Evolutionary conservation across 2,888 invertebrate genomes (phyloP), one percentile per base, ranked within the genome.

Genomic region (Drosophila dives): DNA sequence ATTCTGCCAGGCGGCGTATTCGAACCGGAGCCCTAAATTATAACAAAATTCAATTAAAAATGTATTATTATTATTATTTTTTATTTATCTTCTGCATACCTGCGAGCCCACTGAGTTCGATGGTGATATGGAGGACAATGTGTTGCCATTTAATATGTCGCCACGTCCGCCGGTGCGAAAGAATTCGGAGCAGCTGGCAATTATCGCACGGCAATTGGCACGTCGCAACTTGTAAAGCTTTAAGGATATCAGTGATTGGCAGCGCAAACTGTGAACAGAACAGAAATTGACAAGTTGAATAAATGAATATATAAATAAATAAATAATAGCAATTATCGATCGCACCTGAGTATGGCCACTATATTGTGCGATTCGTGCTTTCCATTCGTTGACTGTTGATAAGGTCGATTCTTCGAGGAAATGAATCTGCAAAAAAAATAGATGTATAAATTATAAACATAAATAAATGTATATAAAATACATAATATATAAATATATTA

Each of bases 161-260:
- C 86, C 83, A 91, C 93, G 93, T 95, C 97, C 95, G 76, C 97
- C 95, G 76, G 96, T 97, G 92, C 95, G 95, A 92, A 95, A 95
- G 92, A 96, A 97, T 74, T 97, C 97, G 75, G 94, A 94, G 60
- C 97, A 95, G 62, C 95, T 94, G 93, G 96, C 96, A 89, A 96
- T 95, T 90, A 95, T 95, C 83, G 97, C 97, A 91, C 96, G 96
- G 60, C 96, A 95, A 92, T 97, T 98, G 51, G 94, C 94, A 88
- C 96, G 96, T 93, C 95, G 95, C 95, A 98, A 95, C 93, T 97
- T 97, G 94, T 96, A 98, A 92, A 98, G 95, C 92, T 98, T 97
- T 83, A 97, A 95, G 92, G 97, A 97, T 86, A 98, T 95, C 75
- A 98, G 94, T 49, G 98, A 97, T 94, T 98, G 98, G 92, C 98